Evolutionary conservation across 1,140 invertebrate species (phyloP).

Genomic region (Drusus annulatus): DNA sequence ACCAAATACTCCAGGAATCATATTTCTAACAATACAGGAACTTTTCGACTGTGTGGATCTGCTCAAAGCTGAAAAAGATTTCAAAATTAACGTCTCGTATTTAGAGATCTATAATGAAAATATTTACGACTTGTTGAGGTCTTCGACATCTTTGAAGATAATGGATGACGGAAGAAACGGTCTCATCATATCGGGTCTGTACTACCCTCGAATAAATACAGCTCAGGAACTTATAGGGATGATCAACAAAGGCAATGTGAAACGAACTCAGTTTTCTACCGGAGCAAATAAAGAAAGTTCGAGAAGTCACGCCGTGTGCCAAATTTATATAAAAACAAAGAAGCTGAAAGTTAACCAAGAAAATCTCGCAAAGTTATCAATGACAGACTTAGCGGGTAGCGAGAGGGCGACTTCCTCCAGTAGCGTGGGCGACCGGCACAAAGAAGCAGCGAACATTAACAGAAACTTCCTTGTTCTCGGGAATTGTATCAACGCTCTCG

Average conservation of each 20-base stretch:
- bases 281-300: slow-evolving; percentile 97
- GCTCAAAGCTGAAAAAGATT: slow-evolving; percentile 78
- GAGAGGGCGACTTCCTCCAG: slow-evolving; percentile 87
- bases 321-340: slow-evolving; percentile 77
- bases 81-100: slow-evolving; percentile 82
- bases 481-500: slow-evolving; percentile 94
- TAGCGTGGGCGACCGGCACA: slow-evolving; percentile 82
- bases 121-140: slow-evolving; percentile 91
- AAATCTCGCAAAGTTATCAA: slow-evolving; percentile 85
- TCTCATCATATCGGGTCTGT: slow-evolving; percentile 88
- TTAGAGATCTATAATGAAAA: slow-evolving; percentile 93
- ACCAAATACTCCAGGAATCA: slow-evolving; percentile 87
- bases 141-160: slow-evolving; percentile 82
- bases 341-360: slow-evolving; percentile 72
- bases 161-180: slow-evolving; percentile 87
- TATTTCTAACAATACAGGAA: slow-evolving; percentile 91
- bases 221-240: slow-evolving; percentile 89
- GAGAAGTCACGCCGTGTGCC: slow-evolving; percentile 97
- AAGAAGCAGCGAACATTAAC: slow-evolving; percentile 95
- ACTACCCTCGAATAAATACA: slow-evolving; percentile 80
- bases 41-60: slow-evolving; percentile 87
- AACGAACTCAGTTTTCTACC: slow-evolving; percentile 96
- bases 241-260: slow-evolving; percentile 88
- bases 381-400: slow-evolving; percentile 95
- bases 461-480: slow-evolving; percentile 91